A percentile compares a stretch with the other conserved stretches of the same genome.
These are phyloP conservation scores for Thumatha senex DNA, from an alignment of 2,888 invertebrate species.

Conservation along the genomic window DNA sequence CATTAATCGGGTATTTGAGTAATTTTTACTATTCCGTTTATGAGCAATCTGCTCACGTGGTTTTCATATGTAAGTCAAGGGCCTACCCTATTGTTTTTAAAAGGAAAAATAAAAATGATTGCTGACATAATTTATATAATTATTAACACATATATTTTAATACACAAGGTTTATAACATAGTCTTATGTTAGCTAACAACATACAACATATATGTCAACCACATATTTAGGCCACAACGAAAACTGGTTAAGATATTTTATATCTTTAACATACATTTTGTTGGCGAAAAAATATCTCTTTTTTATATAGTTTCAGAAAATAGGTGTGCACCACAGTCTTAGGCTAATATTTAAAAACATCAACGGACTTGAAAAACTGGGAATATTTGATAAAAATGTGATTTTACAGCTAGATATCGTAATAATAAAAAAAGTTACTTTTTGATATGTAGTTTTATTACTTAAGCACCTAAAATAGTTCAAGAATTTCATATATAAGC, in stretches of 20 bases:
- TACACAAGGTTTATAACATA: slow-evolving; percentile 66
- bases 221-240: slow-evolving; percentile 56
- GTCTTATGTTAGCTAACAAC: slow-evolving; percentile 50
- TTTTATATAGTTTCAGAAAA: slow-evolving; percentile 62
- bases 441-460: slow-evolving; percentile 60
- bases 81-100: too few species aligned
- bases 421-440: slow-evolving; percentile 33
- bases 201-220: slow-evolving; percentile 25
- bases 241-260: slow-evolving; percentile 64
- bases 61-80: too few species aligned
- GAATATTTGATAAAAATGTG: slow-evolving; percentile 36
- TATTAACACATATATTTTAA: slow-evolving; percentile 67
- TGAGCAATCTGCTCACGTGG: too few species aligned
- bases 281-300: slow-evolving; percentile 62
- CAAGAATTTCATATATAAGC: slow-evolving; percentile 38
- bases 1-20: too few species aligned
- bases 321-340: slow-evolving; percentile 64
- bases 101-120: slow-evolving; percentile 43
- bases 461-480: slow-evolving; percentile 70
- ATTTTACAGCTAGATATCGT: slow-evolving; percentile 29
- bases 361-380: slow-evolving; percentile 38
- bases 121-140: slow-evolving; percentile 78
- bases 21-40: too few species aligned
- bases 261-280: slow-evolving; percentile 65
- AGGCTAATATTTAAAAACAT: slow-evolving; percentile 45